Evolutionary conservation across 2,113 vertebrate species (phyloP), one percentile per base, ranked within the genome.

Genomic region (Lontra canadensis): DNA sequence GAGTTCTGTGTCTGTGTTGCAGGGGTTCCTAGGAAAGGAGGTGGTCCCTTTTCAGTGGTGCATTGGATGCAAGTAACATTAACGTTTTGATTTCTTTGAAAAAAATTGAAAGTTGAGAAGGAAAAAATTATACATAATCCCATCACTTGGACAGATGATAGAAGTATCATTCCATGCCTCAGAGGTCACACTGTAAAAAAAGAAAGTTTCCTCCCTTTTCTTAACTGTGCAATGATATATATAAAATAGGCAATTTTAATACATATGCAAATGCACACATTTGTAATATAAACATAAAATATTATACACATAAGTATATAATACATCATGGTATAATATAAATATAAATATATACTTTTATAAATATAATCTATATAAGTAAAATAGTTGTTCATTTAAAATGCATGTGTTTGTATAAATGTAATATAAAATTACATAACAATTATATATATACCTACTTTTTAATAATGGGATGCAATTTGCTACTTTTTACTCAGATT

Each of bases 31-130:
- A n/a, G 67, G 52, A 86, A 95, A 79, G 59, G 18, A 91, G 65
- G 73, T 42, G 39, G n/a, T 52, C 49, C 34, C 49, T 95, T 83
- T 81, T 63, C 36, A 94, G 42, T 14, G 11, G 20, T 93, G n/a
- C 7, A 49, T 61, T n/a, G 79, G 39, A 36, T 90, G 44, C 31
- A 73, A 65, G 76, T 42, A n/a, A 73, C 74, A 21, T 34, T 39
- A 39, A 74, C 52, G 23, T 79, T 57, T 95, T 87, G 17, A 36
- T 87, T 73, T 88, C 69, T 42, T 94, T 69, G 39, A 73, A 79
- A 95, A 78, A 67, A 69, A 69, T 83, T 52, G 83, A 29, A 89
- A 97, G 55, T 76, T 79, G 84, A 90, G 39, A 88, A 88, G 71
- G 31, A 59, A 83, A 80, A 88, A 79, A 34, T 34, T 73, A 85